These are phyloP conservation scores for Tyria jacobaeae DNA, from an alignment of 2,888 invertebrate species.

Conservation along the genomic window DNA sequence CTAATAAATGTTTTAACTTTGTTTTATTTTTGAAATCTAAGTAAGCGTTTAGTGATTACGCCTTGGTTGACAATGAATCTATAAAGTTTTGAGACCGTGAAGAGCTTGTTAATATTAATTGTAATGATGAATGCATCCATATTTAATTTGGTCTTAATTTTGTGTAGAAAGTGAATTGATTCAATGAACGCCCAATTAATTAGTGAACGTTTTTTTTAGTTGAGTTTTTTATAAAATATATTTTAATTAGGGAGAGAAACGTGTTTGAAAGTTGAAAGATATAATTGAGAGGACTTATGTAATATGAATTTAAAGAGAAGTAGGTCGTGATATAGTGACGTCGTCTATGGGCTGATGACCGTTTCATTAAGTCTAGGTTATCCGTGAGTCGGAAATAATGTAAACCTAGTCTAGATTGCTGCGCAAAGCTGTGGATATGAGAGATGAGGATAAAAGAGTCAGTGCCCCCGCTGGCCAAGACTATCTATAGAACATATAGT, in stretches of 20 bases:
- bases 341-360: neutral
- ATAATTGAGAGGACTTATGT: conserved; percentile 4
- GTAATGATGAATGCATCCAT: conserved; percentile 5
- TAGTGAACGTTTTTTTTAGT: conserved; percentile 12
- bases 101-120: conserved; percentile 8
- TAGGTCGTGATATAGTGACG: neutral
- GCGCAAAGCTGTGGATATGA: neutral
- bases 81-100: conserved; percentile 11
- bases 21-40: neutral
- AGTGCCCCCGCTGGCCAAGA: neutral
- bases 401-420: neutral
- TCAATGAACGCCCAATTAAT: conserved; percentile 16
- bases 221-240: neutral
- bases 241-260: neutral
- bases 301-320: neutral
- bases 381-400: neutral
- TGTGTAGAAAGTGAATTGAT: conserved; percentile 20
- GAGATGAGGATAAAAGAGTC: neutral
- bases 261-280: conserved; percentile 16
- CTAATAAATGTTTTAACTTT: too few relatives aligned
- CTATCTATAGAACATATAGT: neutral
- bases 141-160: conserved; percentile 18
- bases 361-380: neutral
- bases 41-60: neutral
- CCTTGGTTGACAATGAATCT: neutral